phyloP scores from a whole-genome alignment of 2,888 invertebrate species.

The Synergus gifuensis region DNA sequence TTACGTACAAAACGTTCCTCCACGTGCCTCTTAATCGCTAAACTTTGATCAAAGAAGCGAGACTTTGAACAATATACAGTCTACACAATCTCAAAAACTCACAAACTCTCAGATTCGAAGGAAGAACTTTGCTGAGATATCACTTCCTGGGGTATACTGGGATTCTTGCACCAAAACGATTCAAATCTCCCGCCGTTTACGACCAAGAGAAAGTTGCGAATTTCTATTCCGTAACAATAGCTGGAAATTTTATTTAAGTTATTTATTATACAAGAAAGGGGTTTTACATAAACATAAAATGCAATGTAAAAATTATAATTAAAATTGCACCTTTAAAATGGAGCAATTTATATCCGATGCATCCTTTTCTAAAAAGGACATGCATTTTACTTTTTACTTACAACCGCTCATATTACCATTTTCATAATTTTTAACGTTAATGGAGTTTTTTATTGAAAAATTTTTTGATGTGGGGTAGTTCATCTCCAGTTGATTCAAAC shows the following conservation, averaged over 20 bases:
- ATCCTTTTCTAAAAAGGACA: too few relatives aligned
- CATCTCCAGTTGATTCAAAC: too few relatives aligned
- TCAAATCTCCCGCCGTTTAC: not conserved
- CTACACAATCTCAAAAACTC: not conserved
- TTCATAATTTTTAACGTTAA: too few relatives aligned
- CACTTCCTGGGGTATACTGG: slow-evolving; percentile 18
- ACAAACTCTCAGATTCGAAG: not conserved
- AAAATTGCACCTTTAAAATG: too few relatives aligned
- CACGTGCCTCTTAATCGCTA: slow-evolving; percentile 53
- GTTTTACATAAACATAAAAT: not conserved
- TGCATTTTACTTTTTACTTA: too few relatives aligned
- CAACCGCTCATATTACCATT: too few relatives aligned
- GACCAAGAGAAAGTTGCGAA: not conserved
- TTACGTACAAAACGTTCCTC: slow-evolving; percentile 55
- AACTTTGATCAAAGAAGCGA: slow-evolving; percentile 45
- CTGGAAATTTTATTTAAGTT: not conserved
- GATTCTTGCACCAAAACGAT: slow-evolving; percentile 45
- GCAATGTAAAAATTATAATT: not conserved
- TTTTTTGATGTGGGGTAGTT: too few relatives aligned
- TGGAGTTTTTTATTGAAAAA: too few relatives aligned
- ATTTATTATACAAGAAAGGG: not conserved
- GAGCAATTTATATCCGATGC: too few relatives aligned
- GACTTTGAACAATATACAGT: slow-evolving; percentile 40
- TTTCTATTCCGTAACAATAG: not conserved
- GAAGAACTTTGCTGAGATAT: not conserved